These are phyloP conservation scores for Drosophila falleni DNA, from an alignment of 2,888 invertebrate genomes.

Conservation along the genomic window DNA sequence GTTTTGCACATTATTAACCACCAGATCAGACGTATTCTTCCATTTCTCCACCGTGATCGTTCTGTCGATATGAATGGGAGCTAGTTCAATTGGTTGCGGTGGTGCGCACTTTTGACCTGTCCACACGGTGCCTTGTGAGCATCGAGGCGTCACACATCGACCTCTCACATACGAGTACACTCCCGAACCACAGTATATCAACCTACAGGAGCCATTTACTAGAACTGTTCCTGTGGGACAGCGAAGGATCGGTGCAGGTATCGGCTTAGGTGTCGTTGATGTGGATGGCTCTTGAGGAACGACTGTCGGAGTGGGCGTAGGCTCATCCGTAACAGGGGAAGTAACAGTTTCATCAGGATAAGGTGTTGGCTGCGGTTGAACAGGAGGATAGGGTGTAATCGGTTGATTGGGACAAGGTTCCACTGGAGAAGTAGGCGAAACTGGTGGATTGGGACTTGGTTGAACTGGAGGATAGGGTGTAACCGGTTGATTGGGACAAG, in stretches of 20 bases:
- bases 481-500: constrained; percentile 28
- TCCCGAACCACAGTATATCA: constrained; percentile 69
- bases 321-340: not conserved
- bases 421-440: constrained; percentile 6
- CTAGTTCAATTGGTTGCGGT: constrained; percentile 47
- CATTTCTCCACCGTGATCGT: constrained; percentile 46
- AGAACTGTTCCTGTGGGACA: constrained; percentile 71
- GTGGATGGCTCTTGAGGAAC: constrained; percentile 16
- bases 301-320: constrained; percentile 13
- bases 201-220: constrained; percentile 60
- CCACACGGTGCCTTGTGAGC: constrained; percentile 76
- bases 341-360: constrained; percentile 2
- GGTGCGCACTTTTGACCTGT: constrained; percentile 61
- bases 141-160: constrained; percentile 61
- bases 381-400: not conserved
- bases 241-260: constrained; percentile 36
- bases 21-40: constrained; percentile 41
- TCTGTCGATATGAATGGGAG: constrained; percentile 48
- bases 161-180: constrained; percentile 42
- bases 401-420: constrained; percentile 4
- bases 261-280: constrained; percentile 5
- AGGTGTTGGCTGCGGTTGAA: constrained; percentile 7
- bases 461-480: constrained; percentile 12
- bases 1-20: constrained; percentile 68
- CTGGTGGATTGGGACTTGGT: constrained; percentile 1